A percentile compares a stretch with the other conserved stretches of the same genome.
phyloP scores from a whole-genome alignment of 2,888 invertebrate genomes.

The Caenorhabditis sinica region DNA sequence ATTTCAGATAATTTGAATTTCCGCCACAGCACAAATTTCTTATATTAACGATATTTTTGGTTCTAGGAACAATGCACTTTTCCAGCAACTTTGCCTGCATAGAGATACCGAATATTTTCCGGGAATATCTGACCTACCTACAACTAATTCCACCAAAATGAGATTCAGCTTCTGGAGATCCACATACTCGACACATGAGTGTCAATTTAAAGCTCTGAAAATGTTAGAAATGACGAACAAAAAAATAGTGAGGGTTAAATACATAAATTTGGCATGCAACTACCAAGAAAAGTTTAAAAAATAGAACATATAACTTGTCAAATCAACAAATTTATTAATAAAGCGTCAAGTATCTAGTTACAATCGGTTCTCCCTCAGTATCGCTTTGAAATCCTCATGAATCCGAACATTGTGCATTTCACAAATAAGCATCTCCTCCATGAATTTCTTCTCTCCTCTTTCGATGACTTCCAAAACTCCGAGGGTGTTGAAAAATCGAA shows the following conservation, averaged over 20 bases:
- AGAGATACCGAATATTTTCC: too few species aligned
- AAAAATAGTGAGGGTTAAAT: background rate
- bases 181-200: slow-evolving; percentile 11
- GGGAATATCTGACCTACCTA: background rate
- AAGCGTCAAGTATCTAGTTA: background rate
- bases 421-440: slow-evolving; percentile 41
- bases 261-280: background rate
- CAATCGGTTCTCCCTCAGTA: slow-evolving; percentile 3
- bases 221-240: background rate
- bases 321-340: background rate
- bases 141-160: slow-evolving; percentile 37
- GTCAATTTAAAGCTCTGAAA: background rate
- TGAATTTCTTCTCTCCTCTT: slow-evolving; percentile 28
- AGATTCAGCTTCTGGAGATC: slow-evolving; percentile 23
- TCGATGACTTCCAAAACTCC: slow-evolving; percentile 22
- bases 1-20: background rate
- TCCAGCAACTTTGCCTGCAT: too few species aligned
- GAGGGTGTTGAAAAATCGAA: slow-evolving; percentile 20
- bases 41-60: too few species aligned
- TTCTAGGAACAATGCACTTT: too few species aligned
- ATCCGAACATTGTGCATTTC: slow-evolving; percentile 24
- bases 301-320: too few species aligned
- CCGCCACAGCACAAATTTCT: too few species aligned
- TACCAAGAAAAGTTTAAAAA: background rate
- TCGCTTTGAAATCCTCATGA: slow-evolving; percentile 27